phyloP scores from a whole-genome alignment of 1,140 invertebrate genomes.

The Euwallacea similis region DNA sequence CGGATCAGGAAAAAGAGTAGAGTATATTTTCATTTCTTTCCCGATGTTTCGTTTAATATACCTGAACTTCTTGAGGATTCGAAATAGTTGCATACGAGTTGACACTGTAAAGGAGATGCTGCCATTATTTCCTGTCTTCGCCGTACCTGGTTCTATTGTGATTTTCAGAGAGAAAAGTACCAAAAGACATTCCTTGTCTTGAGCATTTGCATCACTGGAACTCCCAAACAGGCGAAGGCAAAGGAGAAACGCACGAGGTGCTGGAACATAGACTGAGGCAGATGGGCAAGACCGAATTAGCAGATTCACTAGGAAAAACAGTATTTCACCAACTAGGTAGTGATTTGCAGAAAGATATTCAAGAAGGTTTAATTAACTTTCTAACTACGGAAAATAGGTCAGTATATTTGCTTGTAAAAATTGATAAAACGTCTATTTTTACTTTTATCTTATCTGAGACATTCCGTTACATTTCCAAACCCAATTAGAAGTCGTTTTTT shows the following conservation, averaged over 20 bases:
- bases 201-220: slow-evolving; percentile 62
- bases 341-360: slow-evolving; percentile 58
- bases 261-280: slow-evolving; percentile 59
- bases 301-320: slow-evolving; percentile 62
- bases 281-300: slow-evolving; percentile 59
- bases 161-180: slow-evolving; percentile 54
- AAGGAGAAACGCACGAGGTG: slow-evolving; percentile 59
- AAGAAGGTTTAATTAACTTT: slow-evolving; percentile 36
- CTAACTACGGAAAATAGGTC: background rate
- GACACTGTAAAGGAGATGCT: background rate
- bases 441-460: no score
- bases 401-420: background rate
- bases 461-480: no score
- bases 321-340: slow-evolving; percentile 61
- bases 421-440: no score
- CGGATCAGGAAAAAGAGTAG: no score
- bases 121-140: no score
- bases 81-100: background rate
- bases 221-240: slow-evolving; percentile 55
- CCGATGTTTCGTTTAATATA: no score
- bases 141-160: no score
- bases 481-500: no score
- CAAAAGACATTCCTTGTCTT: slow-evolving; percentile 58
- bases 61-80: no score
- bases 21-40: no score